Evolutionary conservation across 2,888 invertebrate genomes (phyloP).

Genomic region (Napeogenes sylphis): DNA sequence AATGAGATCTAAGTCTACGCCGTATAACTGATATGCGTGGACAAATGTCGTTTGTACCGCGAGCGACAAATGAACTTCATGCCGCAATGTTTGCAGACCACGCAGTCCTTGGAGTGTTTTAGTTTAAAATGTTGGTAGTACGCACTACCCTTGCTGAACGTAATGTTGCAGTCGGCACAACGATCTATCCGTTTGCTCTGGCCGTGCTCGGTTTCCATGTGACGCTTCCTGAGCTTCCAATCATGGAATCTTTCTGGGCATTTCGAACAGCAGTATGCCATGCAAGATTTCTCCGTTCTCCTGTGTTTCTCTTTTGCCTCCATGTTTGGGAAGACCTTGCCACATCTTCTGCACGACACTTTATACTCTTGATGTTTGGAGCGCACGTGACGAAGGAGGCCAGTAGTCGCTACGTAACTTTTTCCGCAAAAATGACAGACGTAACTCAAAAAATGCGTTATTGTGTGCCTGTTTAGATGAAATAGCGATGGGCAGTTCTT

Average conservation of each 20-base stretch:
- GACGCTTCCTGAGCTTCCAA: constrained; percentile 55
- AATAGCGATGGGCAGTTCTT: constrained; percentile 58
- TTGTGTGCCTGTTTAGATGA: constrained; percentile 63
- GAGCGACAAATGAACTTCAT: constrained; percentile 59
- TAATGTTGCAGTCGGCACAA: constrained; percentile 59
- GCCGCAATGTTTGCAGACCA: constrained; percentile 62
- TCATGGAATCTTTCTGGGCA: constrained; percentile 62
- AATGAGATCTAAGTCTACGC: constrained; percentile 10
- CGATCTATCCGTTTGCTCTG: constrained; percentile 48
- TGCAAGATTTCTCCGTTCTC: constrained; percentile 58
- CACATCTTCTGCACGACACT: constrained; percentile 57
- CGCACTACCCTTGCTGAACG: constrained; percentile 51
- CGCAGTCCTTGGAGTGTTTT: constrained; percentile 61
- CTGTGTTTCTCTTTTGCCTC: constrained; percentile 64
- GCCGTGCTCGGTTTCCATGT: constrained; percentile 62
- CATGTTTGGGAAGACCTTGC: constrained; percentile 61
- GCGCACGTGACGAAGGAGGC: constrained; percentile 55
- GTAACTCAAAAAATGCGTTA: constrained; percentile 62
- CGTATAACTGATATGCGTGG: constrained; percentile 27
- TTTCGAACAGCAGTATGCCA: constrained; percentile 63
- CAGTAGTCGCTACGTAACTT: constrained; percentile 62
- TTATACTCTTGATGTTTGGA: constrained; percentile 63
- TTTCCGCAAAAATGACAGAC: constrained; percentile 67
- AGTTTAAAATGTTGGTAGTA: constrained; percentile 65
- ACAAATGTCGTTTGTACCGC: constrained; percentile 57